phyloP scores from a whole-genome alignment of 2,113 vertebrate species.

The Notarius lentiginosus region DNA sequence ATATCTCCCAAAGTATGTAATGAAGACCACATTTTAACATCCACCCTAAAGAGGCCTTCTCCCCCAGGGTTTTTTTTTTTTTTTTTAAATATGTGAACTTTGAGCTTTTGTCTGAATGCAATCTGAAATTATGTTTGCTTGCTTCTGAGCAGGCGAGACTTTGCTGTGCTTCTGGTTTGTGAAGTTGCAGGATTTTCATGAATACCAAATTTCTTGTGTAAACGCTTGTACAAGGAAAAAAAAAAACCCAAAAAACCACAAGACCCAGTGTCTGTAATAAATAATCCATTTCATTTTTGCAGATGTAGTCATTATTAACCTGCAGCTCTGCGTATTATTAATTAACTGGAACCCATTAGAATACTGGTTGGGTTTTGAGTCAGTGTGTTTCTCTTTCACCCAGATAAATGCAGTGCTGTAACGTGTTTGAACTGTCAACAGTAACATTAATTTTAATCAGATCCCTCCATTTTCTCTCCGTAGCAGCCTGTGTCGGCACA shows the following conservation, averaged over 20 bases:
- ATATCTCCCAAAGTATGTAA: no score
- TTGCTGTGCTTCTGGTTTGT: no score
- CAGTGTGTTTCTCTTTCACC: neutral
- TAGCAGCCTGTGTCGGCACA: conserved; percentile 74
- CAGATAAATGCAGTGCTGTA: neutral
- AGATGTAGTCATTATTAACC: neutral
- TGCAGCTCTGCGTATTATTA: neutral
- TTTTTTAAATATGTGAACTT: no score
- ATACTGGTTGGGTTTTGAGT: neutral
- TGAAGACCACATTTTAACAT: no score
- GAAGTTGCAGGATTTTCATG: no score
- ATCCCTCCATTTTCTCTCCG: neutral
- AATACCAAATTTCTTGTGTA: neutral
- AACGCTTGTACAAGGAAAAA: neutral
- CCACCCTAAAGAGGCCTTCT: no score
- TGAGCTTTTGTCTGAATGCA: no score
- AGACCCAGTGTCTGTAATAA: neutral
- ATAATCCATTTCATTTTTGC: neutral
- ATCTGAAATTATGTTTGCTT: no score
- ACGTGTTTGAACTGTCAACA: neutral
- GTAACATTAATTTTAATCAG: neutral
- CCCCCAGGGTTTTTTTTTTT: no score
- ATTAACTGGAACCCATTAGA: neutral
- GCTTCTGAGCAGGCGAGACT: no score
- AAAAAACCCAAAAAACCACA: no score